phyloP scores from a whole-genome alignment of 2,888 invertebrate genomes.

The Ormyrus thymus region DNA sequence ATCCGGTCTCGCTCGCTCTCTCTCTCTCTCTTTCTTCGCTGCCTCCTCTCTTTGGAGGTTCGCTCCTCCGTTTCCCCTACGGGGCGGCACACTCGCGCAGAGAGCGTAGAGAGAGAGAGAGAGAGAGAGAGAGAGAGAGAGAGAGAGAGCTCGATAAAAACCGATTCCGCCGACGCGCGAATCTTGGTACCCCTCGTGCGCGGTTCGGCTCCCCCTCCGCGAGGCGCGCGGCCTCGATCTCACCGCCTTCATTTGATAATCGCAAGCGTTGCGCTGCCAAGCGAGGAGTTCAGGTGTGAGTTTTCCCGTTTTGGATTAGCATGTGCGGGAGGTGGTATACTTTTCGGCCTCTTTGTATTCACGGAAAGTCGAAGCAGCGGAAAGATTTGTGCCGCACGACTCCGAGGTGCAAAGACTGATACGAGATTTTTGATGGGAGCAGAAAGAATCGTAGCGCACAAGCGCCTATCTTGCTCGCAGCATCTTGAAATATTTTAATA shows the following conservation, averaged over 20 bases:
- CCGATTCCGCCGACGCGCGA: constrained; percentile 53
- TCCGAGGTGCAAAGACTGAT: too few species aligned
- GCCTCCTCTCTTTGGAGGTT: constrained; percentile 10
- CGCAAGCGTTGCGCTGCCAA: neutral
- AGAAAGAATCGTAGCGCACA: too few species aligned
- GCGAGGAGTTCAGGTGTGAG: too few species aligned
- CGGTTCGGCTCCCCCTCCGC: neutral
- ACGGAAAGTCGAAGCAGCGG: too few species aligned
- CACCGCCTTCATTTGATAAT: neutral
- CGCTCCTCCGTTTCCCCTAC: constrained; percentile 13
- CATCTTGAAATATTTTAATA: too few species aligned
- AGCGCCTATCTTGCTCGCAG: too few species aligned
- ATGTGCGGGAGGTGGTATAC: too few species aligned
- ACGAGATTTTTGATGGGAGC: too few species aligned
- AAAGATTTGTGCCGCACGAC: too few species aligned
- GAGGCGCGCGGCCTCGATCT: neutral
- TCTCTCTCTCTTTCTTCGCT: constrained; percentile 12
- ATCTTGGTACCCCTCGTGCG: constrained; percentile 39
- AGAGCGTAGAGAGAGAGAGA: neutral
- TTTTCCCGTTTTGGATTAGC: too few species aligned
- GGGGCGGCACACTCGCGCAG: constrained; percentile 4
- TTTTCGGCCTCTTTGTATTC: too few species aligned
- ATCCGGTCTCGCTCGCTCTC: constrained; percentile 53
- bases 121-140: too few species aligned
- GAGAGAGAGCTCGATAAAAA: constrained; percentile 41